phyloP scores from a whole-genome alignment of 2,113 vertebrate genomes.

The Daubentonia madagascariensis region DNA sequence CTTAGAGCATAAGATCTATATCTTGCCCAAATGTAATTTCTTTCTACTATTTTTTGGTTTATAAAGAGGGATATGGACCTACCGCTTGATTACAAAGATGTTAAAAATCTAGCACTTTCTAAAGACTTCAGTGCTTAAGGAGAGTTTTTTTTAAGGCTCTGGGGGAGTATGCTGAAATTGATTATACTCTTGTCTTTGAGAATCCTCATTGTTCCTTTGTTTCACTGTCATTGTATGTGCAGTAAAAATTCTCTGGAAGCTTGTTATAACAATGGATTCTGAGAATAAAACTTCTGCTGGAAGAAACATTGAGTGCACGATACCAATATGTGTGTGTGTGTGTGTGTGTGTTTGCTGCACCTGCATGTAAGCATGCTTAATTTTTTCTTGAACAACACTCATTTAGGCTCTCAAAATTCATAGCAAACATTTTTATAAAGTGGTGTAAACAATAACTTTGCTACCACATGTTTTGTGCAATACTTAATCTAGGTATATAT shows the following conservation, averaged over 20 bases:
- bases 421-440: neutral
- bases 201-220: conserved; percentile 41
- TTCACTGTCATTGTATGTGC: neutral
- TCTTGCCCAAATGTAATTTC: neutral
- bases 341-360: neutral
- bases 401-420: neutral
- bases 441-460: neutral
- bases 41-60: neutral
- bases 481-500: neutral
- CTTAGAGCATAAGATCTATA: neutral
- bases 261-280: neutral
- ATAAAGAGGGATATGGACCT: neutral
- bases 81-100: neutral
- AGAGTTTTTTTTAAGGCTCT: neutral
- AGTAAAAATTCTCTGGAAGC: neutral
- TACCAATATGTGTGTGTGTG: neutral
- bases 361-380: neutral
- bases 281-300: neutral
- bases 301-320: neutral
- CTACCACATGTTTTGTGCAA: neutral
- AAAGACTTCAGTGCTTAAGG: neutral
- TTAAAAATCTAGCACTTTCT: neutral
- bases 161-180: neutral
- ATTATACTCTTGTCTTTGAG: conserved; percentile 23
- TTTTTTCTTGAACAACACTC: neutral